phyloP scores from a whole-genome alignment of 2,888 invertebrate species.

The Diabrotica balteata region DNA sequence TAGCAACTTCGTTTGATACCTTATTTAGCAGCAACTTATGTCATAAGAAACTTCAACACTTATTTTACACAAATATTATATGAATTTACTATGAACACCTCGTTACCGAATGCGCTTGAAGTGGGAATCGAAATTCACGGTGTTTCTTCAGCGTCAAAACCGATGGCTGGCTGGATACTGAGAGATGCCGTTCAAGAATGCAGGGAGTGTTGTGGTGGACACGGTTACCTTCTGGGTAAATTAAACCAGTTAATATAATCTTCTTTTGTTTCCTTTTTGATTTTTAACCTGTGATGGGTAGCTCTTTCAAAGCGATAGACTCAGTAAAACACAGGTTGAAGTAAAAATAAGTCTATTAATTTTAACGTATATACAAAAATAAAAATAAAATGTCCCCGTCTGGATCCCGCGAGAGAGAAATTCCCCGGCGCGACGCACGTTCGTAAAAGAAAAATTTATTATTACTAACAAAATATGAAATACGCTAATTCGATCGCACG shows the following conservation, averaged over 20 bases:
- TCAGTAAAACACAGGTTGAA: too few relatives aligned
- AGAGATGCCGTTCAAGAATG: conserved; percentile 91
- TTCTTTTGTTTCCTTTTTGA: too few relatives aligned
- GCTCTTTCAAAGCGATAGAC: too few relatives aligned
- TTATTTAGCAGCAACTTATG: conserved; percentile 71
- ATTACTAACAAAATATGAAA: too few relatives aligned
- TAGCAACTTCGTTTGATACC: conserved; percentile 79
- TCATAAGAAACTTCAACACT: conserved; percentile 67
- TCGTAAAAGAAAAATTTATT: too few relatives aligned
- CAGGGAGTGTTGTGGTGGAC: conserved; percentile 93
- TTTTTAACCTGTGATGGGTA: too few relatives aligned
- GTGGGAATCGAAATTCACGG: conserved; percentile 78
- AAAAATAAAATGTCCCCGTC: too few relatives aligned
- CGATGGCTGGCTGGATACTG: conserved; percentile 83
- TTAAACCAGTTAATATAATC: background rate
- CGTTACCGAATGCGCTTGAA: conserved; percentile 46
- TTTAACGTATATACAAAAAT: too few relatives aligned
- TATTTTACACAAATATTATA: conserved; percentile 61
- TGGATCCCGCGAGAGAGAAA: too few relatives aligned
- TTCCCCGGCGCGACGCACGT: too few relatives aligned
- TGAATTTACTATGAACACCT: conserved; percentile 44
- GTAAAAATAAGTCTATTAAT: too few relatives aligned
- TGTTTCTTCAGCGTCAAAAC: conserved; percentile 77
- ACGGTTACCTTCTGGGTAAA: conserved; percentile 83
- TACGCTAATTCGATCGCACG: too few relatives aligned